These are phyloP conservation scores for Drosophila bunnanda DNA, from an alignment of 2,888 invertebrate species.

Conservation along the genomic window DNA sequence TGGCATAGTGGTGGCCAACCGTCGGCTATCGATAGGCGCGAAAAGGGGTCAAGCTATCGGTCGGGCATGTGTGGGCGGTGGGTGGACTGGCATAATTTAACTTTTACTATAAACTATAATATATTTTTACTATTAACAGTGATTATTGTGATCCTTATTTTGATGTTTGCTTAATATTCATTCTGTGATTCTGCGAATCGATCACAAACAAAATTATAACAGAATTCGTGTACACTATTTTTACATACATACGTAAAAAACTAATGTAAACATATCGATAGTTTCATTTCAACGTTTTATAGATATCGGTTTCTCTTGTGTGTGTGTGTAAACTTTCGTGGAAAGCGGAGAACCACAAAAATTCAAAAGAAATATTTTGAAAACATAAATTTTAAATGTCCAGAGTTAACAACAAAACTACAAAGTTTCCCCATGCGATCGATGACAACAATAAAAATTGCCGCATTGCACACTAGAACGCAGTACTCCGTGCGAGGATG, in stretches of 20 bases:
- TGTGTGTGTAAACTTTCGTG: neutral
- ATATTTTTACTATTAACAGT: too few species aligned
- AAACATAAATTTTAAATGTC: neutral
- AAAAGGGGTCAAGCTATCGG: neutral
- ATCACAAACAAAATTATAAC: too few species aligned
- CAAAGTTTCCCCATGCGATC: neutral
- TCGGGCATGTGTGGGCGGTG: neutral
- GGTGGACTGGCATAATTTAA: neutral
- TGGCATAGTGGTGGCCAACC: neutral
- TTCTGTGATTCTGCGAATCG: too few species aligned
- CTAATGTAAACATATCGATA: neutral
- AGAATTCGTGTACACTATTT: neutral
- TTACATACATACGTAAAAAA: neutral
- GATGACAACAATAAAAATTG: neutral
- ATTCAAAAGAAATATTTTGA: neutral
- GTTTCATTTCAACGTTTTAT: neutral
- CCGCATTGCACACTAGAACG: neutral
- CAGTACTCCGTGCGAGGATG: neutral
- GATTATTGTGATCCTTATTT: too few species aligned
- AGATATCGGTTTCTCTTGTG: neutral
- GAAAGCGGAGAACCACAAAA: neutral
- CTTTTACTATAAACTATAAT: too few species aligned
- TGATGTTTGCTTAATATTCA: too few species aligned
- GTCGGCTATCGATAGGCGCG: neutral
- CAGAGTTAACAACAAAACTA: neutral